Percentiles rank a stretch among this genome's conserved stretches.
phyloP scores from a whole-genome alignment of 2,797 vertebrate species.

The Esox lucius region DNA sequence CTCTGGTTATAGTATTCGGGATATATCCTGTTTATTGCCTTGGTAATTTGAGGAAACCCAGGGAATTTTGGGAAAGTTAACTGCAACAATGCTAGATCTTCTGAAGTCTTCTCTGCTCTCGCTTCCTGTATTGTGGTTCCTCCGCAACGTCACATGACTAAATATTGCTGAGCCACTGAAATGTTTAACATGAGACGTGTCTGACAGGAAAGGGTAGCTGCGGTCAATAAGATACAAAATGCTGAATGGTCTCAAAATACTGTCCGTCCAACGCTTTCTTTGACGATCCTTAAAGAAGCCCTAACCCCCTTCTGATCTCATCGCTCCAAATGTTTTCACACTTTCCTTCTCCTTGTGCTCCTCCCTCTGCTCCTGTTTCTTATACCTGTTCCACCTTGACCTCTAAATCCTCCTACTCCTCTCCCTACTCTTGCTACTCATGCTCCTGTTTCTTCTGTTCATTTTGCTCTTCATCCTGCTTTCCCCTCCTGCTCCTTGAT shows the following conservation, averaged over 20 bases:
- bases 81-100: not conserved
- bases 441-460: too few species aligned
- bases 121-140: not conserved
- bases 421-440: too few species aligned
- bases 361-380: too few species aligned
- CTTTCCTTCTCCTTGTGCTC: not conserved
- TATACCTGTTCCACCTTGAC: not conserved
- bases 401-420: too few species aligned
- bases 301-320: not conserved
- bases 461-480: too few species aligned
- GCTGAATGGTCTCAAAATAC: constrained; percentile 16
- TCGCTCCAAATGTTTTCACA: constrained; percentile 20
- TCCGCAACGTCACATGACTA: constrained; percentile 52
- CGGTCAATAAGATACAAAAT: constrained; percentile 51
- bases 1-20: too few species aligned
- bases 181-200: constrained; percentile 41
- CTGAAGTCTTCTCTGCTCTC: not conserved
- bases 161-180: constrained; percentile 52
- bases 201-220: constrained; percentile 32
- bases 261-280: not conserved
- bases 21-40: too few species aligned
- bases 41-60: too few species aligned
- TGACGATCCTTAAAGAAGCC: not conserved
- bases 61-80: not conserved
- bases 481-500: too few species aligned